These are phyloP conservation scores for Pseudonaja textilis DNA, from an alignment of 2,113 vertebrate genomes.

Conservation along the genomic window DNA sequence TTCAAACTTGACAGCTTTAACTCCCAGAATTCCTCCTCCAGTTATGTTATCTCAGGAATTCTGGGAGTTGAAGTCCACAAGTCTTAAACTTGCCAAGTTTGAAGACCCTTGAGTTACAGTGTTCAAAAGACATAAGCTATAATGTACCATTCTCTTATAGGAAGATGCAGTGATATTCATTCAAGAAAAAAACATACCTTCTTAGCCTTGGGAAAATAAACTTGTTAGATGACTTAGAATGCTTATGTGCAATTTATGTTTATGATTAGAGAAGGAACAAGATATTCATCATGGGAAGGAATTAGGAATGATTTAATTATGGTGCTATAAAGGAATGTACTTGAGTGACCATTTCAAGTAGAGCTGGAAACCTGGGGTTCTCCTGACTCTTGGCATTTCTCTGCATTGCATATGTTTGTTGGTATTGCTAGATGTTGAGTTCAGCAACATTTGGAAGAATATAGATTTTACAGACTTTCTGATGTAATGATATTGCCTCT, in stretches of 20 bases:
- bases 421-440: background rate
- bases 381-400: background rate
- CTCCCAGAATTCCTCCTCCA: too few species aligned
- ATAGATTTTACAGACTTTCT: background rate
- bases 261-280: conserved; percentile 19
- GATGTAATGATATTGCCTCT: background rate
- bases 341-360: background rate
- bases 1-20: too few species aligned
- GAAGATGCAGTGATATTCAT: background rate
- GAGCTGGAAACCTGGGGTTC: background rate
- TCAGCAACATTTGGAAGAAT: background rate
- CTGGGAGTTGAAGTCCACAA: too few species aligned
- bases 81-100: too few species aligned
- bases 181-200: background rate
- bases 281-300: conserved; percentile 17
- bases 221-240: conserved; percentile 30
- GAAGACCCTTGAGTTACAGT: background rate
- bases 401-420: background rate
- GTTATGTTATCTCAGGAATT: too few species aligned
- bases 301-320: conserved; percentile 17
- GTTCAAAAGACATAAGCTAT: background rate
- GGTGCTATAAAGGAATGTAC: background rate
- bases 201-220: conserved; percentile 25
- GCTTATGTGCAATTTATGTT: conserved; percentile 25
- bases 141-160: background rate